phyloP scores from a whole-genome alignment of 2,113 vertebrate genomes.

The Vulpes ferrilata region DNA sequence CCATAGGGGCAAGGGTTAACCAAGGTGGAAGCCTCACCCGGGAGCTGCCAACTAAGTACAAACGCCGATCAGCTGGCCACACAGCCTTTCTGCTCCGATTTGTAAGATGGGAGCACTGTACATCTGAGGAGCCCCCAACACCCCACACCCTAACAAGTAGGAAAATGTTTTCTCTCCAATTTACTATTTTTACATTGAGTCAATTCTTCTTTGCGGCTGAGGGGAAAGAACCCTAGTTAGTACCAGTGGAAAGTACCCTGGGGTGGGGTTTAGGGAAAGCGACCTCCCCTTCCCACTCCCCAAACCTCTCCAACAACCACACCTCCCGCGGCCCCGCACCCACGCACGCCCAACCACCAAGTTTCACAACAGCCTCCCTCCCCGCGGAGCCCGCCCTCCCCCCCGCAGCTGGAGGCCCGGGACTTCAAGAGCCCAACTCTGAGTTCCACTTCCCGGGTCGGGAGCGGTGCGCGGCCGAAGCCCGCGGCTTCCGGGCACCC shows the following conservation, averaged over 20 bases:
- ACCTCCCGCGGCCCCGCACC: not conserved
- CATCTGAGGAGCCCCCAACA: not conserved
- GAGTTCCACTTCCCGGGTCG: not conserved
- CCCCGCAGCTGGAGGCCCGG: constrained; percentile 58
- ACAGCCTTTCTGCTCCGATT: not conserved
- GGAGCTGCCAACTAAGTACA: accelerated
- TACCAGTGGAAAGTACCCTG: not conserved
- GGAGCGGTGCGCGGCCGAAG: not conserved
- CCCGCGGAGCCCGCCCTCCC: not conserved
- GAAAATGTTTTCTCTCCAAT: constrained; percentile 43
- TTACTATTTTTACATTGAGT: not conserved
- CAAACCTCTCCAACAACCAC: not conserved
- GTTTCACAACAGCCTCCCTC: constrained; percentile 18
- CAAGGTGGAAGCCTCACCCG: not conserved
- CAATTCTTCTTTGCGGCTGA: not conserved
- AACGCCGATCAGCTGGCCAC: not conserved
- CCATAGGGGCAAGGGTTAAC: not conserved
- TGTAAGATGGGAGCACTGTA: not conserved
- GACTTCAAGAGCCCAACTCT: not conserved
- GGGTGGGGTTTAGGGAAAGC: not conserved
- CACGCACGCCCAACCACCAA: not conserved
- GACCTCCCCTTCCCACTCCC: not conserved
- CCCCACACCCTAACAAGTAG: constrained; percentile 3
- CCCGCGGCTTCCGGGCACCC: not conserved
- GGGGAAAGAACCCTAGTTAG: not conserved